Evolutionary conservation across 2,113 vertebrate genomes (phyloP).

Genomic region (Geococcyx californianus): DNA sequence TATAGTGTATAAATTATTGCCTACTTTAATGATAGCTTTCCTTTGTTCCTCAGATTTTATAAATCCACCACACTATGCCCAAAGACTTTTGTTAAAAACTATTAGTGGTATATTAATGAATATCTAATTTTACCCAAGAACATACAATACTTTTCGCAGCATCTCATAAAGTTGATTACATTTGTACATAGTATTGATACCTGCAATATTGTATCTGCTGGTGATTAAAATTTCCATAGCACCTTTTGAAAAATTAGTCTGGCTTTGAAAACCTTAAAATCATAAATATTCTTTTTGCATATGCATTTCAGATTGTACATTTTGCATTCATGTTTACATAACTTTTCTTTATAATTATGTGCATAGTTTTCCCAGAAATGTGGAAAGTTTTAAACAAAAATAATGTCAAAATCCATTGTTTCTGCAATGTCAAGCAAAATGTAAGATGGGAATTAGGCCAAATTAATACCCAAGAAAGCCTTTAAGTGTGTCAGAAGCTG

Average conservation of each 20-base stretch:
- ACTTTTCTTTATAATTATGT: not conserved
- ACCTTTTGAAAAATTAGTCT: not conserved
- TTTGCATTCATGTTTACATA: not conserved
- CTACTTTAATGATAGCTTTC: not conserved
- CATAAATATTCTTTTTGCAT: not conserved
- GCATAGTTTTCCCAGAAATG: not conserved
- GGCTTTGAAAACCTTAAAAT: not conserved
- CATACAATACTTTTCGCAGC: not conserved
- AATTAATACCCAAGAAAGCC: not conserved
- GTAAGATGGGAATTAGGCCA: not conserved
- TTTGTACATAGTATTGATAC: not conserved
- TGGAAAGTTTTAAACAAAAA: not conserved
- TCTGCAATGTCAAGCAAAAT: not conserved
- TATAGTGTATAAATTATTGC: not conserved
- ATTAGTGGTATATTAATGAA: not conserved
- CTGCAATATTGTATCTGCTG: not conserved
- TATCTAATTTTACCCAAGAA: not conserved
- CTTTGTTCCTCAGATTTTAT: not conserved
- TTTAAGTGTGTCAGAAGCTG: not conserved
- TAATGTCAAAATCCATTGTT: not conserved
- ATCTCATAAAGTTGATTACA: not conserved
- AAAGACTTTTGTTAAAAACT: not conserved
- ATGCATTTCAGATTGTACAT: not conserved
- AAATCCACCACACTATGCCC: not conserved
- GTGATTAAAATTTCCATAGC: not conserved